These are phyloP conservation scores for Chymomyza caudatula DNA, from an alignment of 2,888 invertebrate species.

Conservation along the genomic window DNA sequence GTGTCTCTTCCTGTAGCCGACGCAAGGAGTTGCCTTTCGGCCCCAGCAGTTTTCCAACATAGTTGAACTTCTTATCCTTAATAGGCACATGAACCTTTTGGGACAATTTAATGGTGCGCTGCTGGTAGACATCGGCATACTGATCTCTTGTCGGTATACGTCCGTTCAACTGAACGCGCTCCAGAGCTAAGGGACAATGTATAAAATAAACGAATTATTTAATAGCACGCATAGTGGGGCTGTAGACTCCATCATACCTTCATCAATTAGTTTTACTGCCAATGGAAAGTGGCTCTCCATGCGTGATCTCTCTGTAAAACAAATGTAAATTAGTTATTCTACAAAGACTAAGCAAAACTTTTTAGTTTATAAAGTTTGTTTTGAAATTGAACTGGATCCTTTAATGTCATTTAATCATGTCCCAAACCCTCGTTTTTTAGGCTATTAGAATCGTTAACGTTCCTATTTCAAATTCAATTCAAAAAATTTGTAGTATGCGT, in stretches of 20 bases:
- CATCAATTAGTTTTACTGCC: slow-evolving; percentile 75
- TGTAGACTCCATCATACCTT: slow-evolving; percentile 57
- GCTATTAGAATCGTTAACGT: background rate
- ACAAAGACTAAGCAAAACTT: background rate
- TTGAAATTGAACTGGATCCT: too few species aligned
- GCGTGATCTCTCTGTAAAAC: slow-evolving; percentile 61
- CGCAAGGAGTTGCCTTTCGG: slow-evolving; percentile 96
- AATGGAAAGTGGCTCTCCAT: slow-evolving; percentile 76
- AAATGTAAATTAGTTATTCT: background rate
- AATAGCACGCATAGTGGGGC: background rate
- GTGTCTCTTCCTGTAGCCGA: slow-evolving; percentile 94
- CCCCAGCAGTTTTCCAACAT: slow-evolving; percentile 95
- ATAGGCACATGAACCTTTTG: slow-evolving; percentile 77
- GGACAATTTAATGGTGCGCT: slow-evolving; percentile 76
- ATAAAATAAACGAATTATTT: background rate
- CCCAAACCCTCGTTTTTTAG: too few species aligned
- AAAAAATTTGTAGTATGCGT: background rate
- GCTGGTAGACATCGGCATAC: slow-evolving; percentile 88
- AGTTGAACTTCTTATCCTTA: slow-evolving; percentile 87
- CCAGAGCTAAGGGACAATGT: slow-evolving; percentile 82
- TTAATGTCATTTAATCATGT: too few species aligned
- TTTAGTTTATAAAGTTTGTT: background rate
- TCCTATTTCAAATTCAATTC: background rate
- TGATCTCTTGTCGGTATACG: slow-evolving; percentile 83
- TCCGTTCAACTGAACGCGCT: slow-evolving; percentile 84